Evolutionary conservation across 2,888 invertebrate species (phyloP), one percentile per base, ranked within the genome.

Genomic region (Drosophila greeni): DNA sequence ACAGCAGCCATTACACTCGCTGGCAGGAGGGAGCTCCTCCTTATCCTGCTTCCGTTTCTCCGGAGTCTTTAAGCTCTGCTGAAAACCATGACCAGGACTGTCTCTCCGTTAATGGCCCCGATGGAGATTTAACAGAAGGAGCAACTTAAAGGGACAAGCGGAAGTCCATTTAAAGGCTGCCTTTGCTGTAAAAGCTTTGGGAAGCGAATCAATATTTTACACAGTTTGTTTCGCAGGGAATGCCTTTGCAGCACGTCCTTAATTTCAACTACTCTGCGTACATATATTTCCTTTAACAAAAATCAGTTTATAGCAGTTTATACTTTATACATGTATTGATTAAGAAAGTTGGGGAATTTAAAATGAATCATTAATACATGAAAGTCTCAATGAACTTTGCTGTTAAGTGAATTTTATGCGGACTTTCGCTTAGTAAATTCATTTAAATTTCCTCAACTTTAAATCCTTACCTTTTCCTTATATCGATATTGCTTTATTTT

Each of bases 1-100:
- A 74, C 68, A 70, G 59, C 68, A 72, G 73, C 76, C 79, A 79
- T 82, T 75, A 79, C 78, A 76, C 59, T 66, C 73, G 68, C 78
- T 76, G 71, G 68, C 79, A 74, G 71, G 26, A 9, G 26, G 26
- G 43, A 29, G 48, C 60, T 48, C 56, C 24, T 43, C 47, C 24
- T 11, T n/a, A 5, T 45, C 18, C 55, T 16, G 31, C 59, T 37
- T 43, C 34, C 29, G 45, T 26, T 43, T 11, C 5, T n/a, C 9
- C 51, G 26, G 43, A 36, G 23, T 36, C 52, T 47, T 56, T 51
- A 53, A 36, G 42, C 52, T 45, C 42, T 14, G 23, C 14, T 23
- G 40, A 24, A 40, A 53, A n/a, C 29, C 34, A 18, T 39, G 54
- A 18, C 37, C 33, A 20, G 14, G 9, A 26, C 23, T 20, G 2